phyloP scores from a whole-genome alignment of 1,140 invertebrate species.

The Lasaia peninsularis region DNA sequence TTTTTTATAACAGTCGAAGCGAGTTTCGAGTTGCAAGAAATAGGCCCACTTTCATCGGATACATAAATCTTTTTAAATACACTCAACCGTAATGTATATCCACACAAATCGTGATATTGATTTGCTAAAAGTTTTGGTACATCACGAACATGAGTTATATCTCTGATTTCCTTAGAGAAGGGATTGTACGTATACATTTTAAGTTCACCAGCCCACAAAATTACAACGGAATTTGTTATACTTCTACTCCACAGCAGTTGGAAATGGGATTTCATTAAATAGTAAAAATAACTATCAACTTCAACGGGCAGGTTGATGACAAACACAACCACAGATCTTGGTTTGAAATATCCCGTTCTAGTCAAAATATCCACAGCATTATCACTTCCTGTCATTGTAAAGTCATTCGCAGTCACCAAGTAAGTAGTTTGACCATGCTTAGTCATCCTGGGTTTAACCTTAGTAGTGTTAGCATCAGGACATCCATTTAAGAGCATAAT shows the following conservation, averaged over 20 bases:
- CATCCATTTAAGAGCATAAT: slow-evolving; percentile 60
- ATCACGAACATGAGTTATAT: slow-evolving; percentile 47
- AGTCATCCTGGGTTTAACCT: slow-evolving; percentile 51
- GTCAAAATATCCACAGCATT: slow-evolving; percentile 47
- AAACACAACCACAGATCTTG: slow-evolving; percentile 61
- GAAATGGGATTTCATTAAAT: slow-evolving; percentile 51
- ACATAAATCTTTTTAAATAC: slow-evolving; percentile 56
- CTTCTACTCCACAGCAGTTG: slow-evolving; percentile 53
- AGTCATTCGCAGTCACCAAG: slow-evolving; percentile 49
- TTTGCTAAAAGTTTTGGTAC: slow-evolving; percentile 35
- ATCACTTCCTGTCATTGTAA: slow-evolving; percentile 50
- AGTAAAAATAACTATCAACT: slow-evolving; percentile 53
- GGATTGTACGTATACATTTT: slow-evolving; percentile 60
- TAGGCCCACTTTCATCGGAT: slow-evolving; percentile 42
- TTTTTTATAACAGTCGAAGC: slow-evolving; percentile 45
- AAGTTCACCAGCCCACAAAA: slow-evolving; percentile 42
- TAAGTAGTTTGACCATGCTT: slow-evolving; percentile 63
- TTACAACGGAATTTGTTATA: slow-evolving; percentile 58
- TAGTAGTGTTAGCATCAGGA: slow-evolving; percentile 43
- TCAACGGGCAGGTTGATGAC: slow-evolving; percentile 50
- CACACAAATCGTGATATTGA: slow-evolving; percentile 53
- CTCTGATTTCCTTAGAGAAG: slow-evolving; percentile 49
- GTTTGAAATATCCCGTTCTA: slow-evolving; percentile 61
- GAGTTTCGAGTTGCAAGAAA: slow-evolving; percentile 48
- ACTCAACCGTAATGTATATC: slow-evolving; percentile 49